phyloP scores from a whole-genome alignment of 2,113 vertebrate genomes.

The Embiotoca jacksoni region DNA sequence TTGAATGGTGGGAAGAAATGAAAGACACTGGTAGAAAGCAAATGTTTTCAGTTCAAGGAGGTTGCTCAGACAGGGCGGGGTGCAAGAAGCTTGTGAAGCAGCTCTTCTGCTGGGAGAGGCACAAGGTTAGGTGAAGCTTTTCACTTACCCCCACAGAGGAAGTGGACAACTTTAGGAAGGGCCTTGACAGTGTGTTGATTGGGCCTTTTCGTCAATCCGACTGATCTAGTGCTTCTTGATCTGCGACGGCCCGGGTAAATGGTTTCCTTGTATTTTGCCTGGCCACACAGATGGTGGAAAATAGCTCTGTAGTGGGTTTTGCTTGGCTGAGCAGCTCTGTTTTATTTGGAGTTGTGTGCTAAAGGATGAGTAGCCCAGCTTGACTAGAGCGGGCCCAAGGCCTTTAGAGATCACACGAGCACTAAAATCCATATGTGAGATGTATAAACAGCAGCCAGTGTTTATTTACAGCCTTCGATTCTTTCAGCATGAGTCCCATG shows the following conservation, averaged over 20 bases:
- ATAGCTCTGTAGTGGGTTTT: conserved; percentile 84
- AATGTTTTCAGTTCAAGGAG: conserved; percentile 55
- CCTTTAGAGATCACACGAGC: conserved; percentile 75
- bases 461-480: conserved; percentile 75
- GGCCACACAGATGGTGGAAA: conserved; percentile 86
- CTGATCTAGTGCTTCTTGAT: conserved; percentile 71
- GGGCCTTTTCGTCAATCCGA: conserved; percentile 76
- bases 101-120: conserved; percentile 38
- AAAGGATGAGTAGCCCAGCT: conserved; percentile 85
- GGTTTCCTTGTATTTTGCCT: conserved; percentile 86
- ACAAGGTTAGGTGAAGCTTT: conserved; percentile 32
- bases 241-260: conserved; percentile 75
- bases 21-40: conserved; percentile 43
- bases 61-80: conserved; percentile 46
- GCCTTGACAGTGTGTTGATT: conserved; percentile 77
- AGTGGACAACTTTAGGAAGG: conserved; percentile 70
- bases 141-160: conserved; percentile 53
- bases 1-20: conserved; percentile 51
- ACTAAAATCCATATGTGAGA: conserved; percentile 79
- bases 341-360: conserved; percentile 87
- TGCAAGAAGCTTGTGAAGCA: conserved; percentile 22
- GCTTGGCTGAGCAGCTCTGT: conserved; percentile 82
- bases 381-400: conserved; percentile 68
- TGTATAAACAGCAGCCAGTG: conserved; percentile 71
- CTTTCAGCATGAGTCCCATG: conserved; percentile 45